A percentile compares a stretch with the other conserved stretches of the same genome.
These are phyloP conservation scores for Lathronympha strigana DNA, from an alignment of 2,888 invertebrate genomes.

Conservation along the genomic window DNA sequence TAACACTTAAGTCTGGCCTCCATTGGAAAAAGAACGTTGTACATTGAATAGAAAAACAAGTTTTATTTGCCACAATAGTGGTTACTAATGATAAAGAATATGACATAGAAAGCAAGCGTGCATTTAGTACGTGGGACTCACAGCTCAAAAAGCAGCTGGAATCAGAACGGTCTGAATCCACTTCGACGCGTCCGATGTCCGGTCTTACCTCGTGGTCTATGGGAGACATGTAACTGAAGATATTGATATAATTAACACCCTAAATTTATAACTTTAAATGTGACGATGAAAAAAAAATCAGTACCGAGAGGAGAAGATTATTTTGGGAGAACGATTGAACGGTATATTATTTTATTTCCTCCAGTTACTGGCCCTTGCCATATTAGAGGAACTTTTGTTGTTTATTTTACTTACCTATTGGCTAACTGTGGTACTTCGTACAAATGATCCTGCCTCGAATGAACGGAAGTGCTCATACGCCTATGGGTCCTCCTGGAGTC, in stretches of 20 bases:
- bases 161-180: conserved; percentile 75
- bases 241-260: conserved; percentile 16
- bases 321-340: background rate
- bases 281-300: too few species aligned
- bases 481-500: conserved; percentile 85
- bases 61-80: background rate
- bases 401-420: conserved; percentile 62
- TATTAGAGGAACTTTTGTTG: background rate
- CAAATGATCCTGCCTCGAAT: conserved; percentile 90
- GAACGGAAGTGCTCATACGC: conserved; percentile 84
- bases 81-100: background rate
- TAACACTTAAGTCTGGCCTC: too few species aligned
- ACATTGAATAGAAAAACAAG: too few species aligned
- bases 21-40: too few species aligned
- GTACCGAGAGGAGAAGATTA: background rate
- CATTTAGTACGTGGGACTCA: conserved; percentile 61
- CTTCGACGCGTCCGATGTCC: conserved; percentile 59
- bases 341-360: background rate
- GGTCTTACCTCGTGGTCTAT: conserved; percentile 79
- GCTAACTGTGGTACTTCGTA: conserved; percentile 92
- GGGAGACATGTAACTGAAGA: conserved; percentile 76
- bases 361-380: too few species aligned
- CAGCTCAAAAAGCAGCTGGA: conserved; percentile 83
- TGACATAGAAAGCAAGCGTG: conserved; percentile 37
- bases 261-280: background rate